Base-by-base conservation (phyloP, 1,140 invertebrate species). In the Holcopasites calliopsidis region DNA sequence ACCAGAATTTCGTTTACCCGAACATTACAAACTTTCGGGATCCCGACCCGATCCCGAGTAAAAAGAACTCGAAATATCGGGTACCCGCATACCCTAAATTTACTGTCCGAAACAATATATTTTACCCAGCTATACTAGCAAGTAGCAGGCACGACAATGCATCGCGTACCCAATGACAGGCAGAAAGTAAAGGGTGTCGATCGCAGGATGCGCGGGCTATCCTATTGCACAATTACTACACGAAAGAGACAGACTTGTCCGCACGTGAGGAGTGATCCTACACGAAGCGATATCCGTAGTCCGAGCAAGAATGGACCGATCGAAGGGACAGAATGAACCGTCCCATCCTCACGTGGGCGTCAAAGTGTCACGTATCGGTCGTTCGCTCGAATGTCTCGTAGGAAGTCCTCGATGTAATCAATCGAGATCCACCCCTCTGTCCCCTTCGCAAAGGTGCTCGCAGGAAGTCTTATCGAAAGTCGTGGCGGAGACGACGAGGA, bases 301-400 rank as follows among this genome's bases (percentile, higher is more conserved):
- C 49, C 42, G 69, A 65, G 1, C 35, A 26, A 13, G 70, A 52
- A 72, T 44, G 70, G 38, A 65, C 61, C 71, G 61, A 74, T 66
- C 62, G 71, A 74, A 74, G 21, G 58, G 21, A 26, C 71, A 13
- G 28, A 66, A 74, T n/a, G 71, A 38, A 55, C 42, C 28, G 26
- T 50, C n/a, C 42, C 58, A 31, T 72, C 65, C 70, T 52, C 70
- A 33, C 35, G 58, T 54, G 70, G 60, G 11, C 61, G 62, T 73
- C 61, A 44, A 65, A 65, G 71, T 74, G 71, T 74, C 71, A 74
- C 71, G 70, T 73, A 55, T 54, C 71, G 71, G 60, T 55, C 61
- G 71, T 74, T 74, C 13, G 13, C 61, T 66, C 50, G 61, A 74
- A 55, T 55, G 61, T 71, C 70, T 65, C 6, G n/a, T 11, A 2